A percentile compares a stretch with the other conserved stretches of the same genome.
Conservation (phyloP, 2,797 vertebrate species). For the Ptychobarbus kaznakovi region DNA sequence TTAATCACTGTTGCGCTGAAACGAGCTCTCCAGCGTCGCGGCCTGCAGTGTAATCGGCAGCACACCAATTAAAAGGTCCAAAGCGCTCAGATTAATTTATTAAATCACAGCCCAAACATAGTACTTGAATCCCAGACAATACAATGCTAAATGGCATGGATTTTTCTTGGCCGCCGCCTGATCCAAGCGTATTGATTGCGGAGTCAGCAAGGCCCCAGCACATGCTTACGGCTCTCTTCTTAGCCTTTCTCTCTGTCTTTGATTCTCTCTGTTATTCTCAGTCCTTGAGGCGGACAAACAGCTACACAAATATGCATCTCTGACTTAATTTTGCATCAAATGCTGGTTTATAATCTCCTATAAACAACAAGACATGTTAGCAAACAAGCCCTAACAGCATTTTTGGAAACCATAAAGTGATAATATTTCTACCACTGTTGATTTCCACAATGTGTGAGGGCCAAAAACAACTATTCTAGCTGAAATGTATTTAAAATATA, state of each 20-base stretch:
- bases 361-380: background rate
- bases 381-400: background rate
- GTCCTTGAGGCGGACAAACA: background rate
- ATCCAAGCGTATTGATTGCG: constrained; percentile 56
- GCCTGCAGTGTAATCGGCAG: constrained; percentile 45
- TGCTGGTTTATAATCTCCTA: background rate
- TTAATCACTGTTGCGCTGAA: constrained; percentile 32
- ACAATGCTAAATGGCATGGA: constrained; percentile 56
- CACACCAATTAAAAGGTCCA: constrained; percentile 54
- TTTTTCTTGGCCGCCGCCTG: constrained; percentile 49
- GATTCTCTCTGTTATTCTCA: background rate
- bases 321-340: constrained; percentile 8
- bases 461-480: background rate
- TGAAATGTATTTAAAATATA: background rate
- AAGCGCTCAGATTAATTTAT: constrained; percentile 56
- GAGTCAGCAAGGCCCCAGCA: constrained; percentile 34
- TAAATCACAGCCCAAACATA: constrained; percentile 52
- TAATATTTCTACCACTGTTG: background rate
- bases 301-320: background rate
- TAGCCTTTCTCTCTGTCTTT: constrained; percentile 1
- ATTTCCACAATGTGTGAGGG: background rate
- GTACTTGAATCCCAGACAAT: constrained; percentile 53
- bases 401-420: background rate
- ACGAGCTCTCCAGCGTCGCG: constrained; percentile 10
- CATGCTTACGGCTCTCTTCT: background rate